Evolutionary conservation across 1,140 invertebrate genomes (phyloP).

Genomic region (Catajapyx aquilonaris): DNA sequence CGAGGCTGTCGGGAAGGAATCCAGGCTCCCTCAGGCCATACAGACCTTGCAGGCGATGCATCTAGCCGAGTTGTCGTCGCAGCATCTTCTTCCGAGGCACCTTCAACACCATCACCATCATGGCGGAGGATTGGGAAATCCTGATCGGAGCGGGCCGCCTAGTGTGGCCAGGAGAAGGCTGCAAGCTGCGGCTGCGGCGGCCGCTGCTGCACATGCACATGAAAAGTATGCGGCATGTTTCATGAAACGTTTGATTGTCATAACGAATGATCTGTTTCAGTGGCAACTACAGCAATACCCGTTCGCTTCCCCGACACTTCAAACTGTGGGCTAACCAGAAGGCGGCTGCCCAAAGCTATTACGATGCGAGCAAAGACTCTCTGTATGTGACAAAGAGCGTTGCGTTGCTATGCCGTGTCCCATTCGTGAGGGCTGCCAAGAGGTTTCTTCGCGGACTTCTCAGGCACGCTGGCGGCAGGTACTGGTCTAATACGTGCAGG

Average conservation of each 20-base stretch:
- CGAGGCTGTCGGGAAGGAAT: slow-evolving; percentile 69
- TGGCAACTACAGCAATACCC: slow-evolving; percentile 37
- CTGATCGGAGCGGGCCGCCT: neutral
- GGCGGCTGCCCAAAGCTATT: slow-evolving; percentile 52
- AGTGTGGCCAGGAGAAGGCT: neutral
- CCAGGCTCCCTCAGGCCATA: slow-evolving; percentile 81
- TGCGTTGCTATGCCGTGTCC: slow-evolving; percentile 69
- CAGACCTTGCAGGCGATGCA: slow-evolving; percentile 89
- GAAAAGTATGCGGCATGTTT: too few species aligned
- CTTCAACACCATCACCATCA: too few species aligned
- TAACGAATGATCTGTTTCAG: too few species aligned
- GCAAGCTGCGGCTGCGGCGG: neutral
- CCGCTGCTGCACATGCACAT: slow-evolving; percentile 16
- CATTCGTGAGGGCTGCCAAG: slow-evolving; percentile 66
- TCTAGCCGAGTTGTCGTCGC: slow-evolving; percentile 65
- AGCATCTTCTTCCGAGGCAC: too few species aligned
- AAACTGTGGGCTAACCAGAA: slow-evolving; percentile 52
- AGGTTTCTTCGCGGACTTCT: slow-evolving; percentile 67
- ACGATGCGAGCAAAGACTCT: slow-evolving; percentile 81
- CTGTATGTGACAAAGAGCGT: slow-evolving; percentile 90
- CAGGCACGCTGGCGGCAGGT: too few species aligned
- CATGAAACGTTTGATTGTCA: too few species aligned
- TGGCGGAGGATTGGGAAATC: too few species aligned
- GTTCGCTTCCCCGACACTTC: slow-evolving; percentile 68
- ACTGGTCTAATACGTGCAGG: too few species aligned